Base-by-base conservation (phyloP, 1,140 invertebrate species). In the Meloidogyne chitwoodi region DNA sequence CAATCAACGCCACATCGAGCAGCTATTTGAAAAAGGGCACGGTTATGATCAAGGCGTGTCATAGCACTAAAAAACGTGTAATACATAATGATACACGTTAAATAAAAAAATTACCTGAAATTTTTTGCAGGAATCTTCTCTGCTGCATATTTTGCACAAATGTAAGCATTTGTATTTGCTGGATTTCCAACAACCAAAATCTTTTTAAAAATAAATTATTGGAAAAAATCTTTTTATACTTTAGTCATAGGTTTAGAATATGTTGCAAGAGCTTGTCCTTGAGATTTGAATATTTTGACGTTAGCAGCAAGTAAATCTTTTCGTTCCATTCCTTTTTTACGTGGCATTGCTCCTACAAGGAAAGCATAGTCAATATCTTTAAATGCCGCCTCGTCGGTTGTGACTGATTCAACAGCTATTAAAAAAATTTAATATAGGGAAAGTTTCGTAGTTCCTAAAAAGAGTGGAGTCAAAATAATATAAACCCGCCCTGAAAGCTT, bases 301-400 rank as follows among this genome's bases (percentile, higher is more conserved):
- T 99, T 99, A 11, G 96, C 96, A 56, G 94, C 92, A 34, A 96
- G 88, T 29, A 94, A 88, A 88, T 99, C 97, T 88, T 98, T 99
- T 61, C 97, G 91, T 88, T 99, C 96, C 97, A 99, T 99, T 63
- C 96, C 96, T 87, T 99, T 93, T 85, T 92, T 93, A 22, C 97
- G 91, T 0, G 97, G 97, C 96, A 99, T 99, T 8, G 97, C 92
- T 63, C 97, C 97, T 48, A 99, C 95, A 65, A 99, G 89, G 86
- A 99, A 98, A n/a, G 95, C 97, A 67, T 94, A 93, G 84, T 95
- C 93, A 68, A 97, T 93, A 90, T 96, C 93, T 84, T 94, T 94
- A 88, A 99, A 99, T 61, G 93, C 97, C 62, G 91, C 91, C 69
- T 91, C 91, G 56, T 93, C 93, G 84, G 95, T 92, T 80, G 91